Evolutionary conservation across 2,113 vertebrate species (phyloP), one percentile per base, ranked within the genome.

Genomic region (Lamprologus speciosus): DNA sequence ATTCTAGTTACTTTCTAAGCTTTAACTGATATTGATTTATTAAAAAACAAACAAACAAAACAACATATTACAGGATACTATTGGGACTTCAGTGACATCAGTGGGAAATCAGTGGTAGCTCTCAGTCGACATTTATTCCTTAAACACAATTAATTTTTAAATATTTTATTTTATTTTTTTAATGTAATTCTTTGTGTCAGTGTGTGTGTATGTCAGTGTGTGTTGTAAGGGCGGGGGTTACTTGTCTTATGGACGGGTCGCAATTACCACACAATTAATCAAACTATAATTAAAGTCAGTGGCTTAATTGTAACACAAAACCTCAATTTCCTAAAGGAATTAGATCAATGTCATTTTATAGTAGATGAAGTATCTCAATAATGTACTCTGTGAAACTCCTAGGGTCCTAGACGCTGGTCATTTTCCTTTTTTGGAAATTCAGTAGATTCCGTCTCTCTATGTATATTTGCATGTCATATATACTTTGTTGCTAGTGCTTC

Each of bases 241-340:
- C 96, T 89, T 92, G 96, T 93, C 94, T 91, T 93, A 93, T 91
- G 14, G 55, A 97, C 94, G 90, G 47, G 45, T 95, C 70, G 80
- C 92, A 97, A 97, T 97, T 97, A 96, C 88, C 94, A 95, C 94
- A 96, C 94, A 94, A 97, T 97, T 97, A 97, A 97, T 97, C 96
- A 97, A 85, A 95, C 95, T 95, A 97, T 97, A 97, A 97, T 97
- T 97, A 96, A 92, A 95, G 93, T 95, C 93, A 40, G 55, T 89
- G 92, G 84, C 92, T 97, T 94, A 95, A 94, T 91, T 96, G 94
- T 95, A 96, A 92, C 92, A 96, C 96, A 89, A 95, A 94, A 90
- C 92, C 95, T 95, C 95, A 53, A 94, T 93, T 96, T 96, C 95
- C 94, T 92, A 81, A 96, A 88, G 93, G 88, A 92, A 94, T 95